Evolutionary conservation across 92 coral and sea anemone genomes (phyloP).

Genomic region (Zoanthus gigantus): DNA sequence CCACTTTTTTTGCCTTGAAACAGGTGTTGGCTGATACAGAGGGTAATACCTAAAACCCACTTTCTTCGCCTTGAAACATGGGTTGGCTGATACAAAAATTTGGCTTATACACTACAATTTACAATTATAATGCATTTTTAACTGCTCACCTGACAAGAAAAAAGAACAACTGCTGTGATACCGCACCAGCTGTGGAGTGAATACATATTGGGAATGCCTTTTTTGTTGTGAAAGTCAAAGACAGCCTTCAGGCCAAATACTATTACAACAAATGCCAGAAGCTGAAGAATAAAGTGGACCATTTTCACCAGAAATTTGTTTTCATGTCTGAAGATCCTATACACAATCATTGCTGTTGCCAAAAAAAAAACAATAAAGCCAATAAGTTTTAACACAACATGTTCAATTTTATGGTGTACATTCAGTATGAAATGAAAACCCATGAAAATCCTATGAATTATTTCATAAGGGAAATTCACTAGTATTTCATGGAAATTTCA

Average conservation of each 20-base stretch:
- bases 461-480: too few relatives aligned
- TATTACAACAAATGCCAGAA: constrained; percentile 77
- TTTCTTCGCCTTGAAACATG: too few relatives aligned
- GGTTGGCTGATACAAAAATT: too few relatives aligned
- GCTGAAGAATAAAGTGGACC: constrained; percentile 90
- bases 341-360: constrained; percentile 88
- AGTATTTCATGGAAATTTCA: too few relatives aligned
- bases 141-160: constrained; percentile 78
- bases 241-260: constrained; percentile 88
- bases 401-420: too few relatives aligned
- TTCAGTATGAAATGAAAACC: too few relatives aligned
- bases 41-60: too few relatives aligned
- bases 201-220: constrained; percentile 78
- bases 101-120: neutral
- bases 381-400: too few relatives aligned
- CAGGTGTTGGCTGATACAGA: too few relatives aligned
- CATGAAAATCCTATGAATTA: too few relatives aligned
- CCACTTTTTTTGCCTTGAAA: too few relatives aligned
- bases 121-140: neutral
- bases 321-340: constrained; percentile 89
- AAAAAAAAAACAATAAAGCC: neutral
- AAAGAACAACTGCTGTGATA: constrained; percentile 69
- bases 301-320: constrained; percentile 81
- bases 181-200: constrained; percentile 96
- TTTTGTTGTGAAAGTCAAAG: constrained; percentile 89